These are phyloP conservation scores for Xenopus borealis DNA, from an alignment of 2,113 vertebrate genomes.

Conservation along the genomic window DNA sequence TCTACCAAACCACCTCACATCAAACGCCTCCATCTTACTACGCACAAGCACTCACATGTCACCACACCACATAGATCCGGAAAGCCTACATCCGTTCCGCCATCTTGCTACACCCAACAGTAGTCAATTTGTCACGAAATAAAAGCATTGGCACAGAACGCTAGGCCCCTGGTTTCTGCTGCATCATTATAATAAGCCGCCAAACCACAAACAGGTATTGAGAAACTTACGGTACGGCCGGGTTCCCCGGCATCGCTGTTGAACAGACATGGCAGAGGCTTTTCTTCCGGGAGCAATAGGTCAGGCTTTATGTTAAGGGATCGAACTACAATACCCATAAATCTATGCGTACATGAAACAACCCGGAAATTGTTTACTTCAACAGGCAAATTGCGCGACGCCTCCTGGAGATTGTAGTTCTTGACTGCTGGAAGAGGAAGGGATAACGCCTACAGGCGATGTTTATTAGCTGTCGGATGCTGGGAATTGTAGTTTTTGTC, in stretches of 20 bases:
- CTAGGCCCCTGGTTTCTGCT: no score
- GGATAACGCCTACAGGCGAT: no score
- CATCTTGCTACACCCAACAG: conserved; percentile 32
- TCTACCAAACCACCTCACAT: neutral
- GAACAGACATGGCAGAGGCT: neutral
- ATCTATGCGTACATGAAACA: neutral
- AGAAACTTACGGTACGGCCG: conserved; percentile 8
- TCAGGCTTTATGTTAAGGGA: conserved; percentile 4
- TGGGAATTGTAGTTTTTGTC: no score
- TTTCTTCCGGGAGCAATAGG: conserved; percentile 16
- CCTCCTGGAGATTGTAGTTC: neutral
- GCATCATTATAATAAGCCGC: no score
- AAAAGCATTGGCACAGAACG: neutral
- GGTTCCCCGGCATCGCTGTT: neutral
- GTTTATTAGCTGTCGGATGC: no score
- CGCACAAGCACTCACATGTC: neutral
- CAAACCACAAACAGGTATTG: no score
- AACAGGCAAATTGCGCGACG: neutral
- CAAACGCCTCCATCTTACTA: conserved; percentile 4
- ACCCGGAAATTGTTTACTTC: neutral
- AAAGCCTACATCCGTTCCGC: conserved; percentile 4
- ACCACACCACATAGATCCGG: conserved; percentile 9
- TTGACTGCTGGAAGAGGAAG: neutral
- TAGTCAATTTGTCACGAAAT: neutral
- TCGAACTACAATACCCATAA: conserved; percentile 16